phyloP scores from a whole-genome alignment of 2,888 invertebrate genomes.

The Patella depressa region DNA sequence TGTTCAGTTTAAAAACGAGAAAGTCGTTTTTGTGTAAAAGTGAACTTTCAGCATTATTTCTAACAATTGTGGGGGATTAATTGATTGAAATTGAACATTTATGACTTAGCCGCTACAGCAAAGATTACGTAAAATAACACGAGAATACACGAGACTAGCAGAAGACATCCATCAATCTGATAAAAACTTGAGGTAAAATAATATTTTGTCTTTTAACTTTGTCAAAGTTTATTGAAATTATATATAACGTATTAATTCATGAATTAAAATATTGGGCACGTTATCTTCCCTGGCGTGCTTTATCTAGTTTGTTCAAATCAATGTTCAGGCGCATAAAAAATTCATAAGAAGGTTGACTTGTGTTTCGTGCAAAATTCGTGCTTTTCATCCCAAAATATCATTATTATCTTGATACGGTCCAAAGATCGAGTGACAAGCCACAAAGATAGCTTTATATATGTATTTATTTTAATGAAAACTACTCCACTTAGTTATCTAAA shows the following conservation, averaged over 20 bases:
- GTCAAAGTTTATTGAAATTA: slow-evolving; percentile 22
- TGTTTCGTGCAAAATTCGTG: slow-evolving; percentile 39
- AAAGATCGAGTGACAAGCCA: slow-evolving; percentile 22
- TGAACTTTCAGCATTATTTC: slow-evolving; percentile 4
- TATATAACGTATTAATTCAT: too few relatives aligned
- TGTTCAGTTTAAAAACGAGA: too few relatives aligned
- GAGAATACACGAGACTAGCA: slow-evolving; percentile 33
- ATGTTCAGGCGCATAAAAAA: too few relatives aligned
- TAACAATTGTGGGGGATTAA: not conserved
- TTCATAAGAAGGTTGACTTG: too few relatives aligned
- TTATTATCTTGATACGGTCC: slow-evolving; percentile 35
- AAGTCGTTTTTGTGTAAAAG: too few relatives aligned
- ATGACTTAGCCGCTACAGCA: slow-evolving; percentile 7
- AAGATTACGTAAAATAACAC: slow-evolving; percentile 12
- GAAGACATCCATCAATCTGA: slow-evolving; percentile 34
- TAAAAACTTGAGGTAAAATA: slow-evolving; percentile 31
- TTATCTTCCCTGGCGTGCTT: too few relatives aligned
- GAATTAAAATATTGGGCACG: too few relatives aligned
- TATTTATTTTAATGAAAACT: too few relatives aligned
- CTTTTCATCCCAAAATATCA: slow-evolving; percentile 46
- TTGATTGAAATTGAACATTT: not conserved
- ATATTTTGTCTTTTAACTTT: slow-evolving; percentile 28
- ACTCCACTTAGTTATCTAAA: slow-evolving; percentile 6
- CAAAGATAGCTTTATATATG: not conserved
- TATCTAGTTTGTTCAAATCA: too few relatives aligned